Percentiles rank a stretch among this genome's conserved stretches.
phyloP scores from a whole-genome alignment of 2,888 invertebrate species.

The Xiphydria camelus region DNA sequence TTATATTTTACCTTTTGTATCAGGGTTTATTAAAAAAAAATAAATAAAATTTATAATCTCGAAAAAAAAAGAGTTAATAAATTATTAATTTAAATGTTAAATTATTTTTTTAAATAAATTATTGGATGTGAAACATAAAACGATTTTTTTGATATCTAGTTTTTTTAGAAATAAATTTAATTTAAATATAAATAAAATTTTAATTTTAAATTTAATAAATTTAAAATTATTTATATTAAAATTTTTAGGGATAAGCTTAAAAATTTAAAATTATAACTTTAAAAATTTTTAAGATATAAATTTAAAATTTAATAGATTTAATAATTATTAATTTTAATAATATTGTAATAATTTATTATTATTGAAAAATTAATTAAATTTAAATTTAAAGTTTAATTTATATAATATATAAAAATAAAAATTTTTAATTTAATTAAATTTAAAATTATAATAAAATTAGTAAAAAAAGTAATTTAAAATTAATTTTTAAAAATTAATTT shows the following conservation, averaged over 20 bases:
- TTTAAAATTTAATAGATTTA: slow-evolving; percentile 67
- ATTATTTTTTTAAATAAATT: slow-evolving; percentile 67
- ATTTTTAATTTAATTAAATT: slow-evolving; percentile 56
- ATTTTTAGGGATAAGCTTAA: slow-evolving; percentile 66
- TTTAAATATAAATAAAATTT: slow-evolving; percentile 43
- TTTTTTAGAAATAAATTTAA: slow-evolving; percentile 68
- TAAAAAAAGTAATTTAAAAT: slow-evolving; percentile 18
- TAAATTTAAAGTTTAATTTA: slow-evolving; percentile 52
- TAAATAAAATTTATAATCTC: slow-evolving; percentile 58
- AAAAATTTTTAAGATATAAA: slow-evolving; percentile 58
- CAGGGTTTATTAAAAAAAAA: slow-evolving; percentile 67
- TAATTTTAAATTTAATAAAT: slow-evolving; percentile 28
- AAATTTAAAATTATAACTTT: slow-evolving; percentile 60
- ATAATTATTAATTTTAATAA: slow-evolving; percentile 38
- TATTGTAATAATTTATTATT: slow-evolving; percentile 37
- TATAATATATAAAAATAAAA: slow-evolving; percentile 50
- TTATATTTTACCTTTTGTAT: slow-evolving; percentile 73
- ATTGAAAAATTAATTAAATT: slow-evolving; percentile 22
- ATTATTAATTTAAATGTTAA: slow-evolving; percentile 63
- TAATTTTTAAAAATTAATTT: slow-evolving; percentile 45
- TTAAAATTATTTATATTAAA: slow-evolving; percentile 56
- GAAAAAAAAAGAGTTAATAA: slow-evolving; percentile 68
- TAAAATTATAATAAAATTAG: slow-evolving; percentile 54
- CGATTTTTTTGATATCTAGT: slow-evolving; percentile 71
- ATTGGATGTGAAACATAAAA: slow-evolving; percentile 69